A percentile compares a stretch with the other conserved stretches of the same genome.
phyloP scores from a whole-genome alignment of 2,797 vertebrate genomes.

The Salarias fasciatus region DNA sequence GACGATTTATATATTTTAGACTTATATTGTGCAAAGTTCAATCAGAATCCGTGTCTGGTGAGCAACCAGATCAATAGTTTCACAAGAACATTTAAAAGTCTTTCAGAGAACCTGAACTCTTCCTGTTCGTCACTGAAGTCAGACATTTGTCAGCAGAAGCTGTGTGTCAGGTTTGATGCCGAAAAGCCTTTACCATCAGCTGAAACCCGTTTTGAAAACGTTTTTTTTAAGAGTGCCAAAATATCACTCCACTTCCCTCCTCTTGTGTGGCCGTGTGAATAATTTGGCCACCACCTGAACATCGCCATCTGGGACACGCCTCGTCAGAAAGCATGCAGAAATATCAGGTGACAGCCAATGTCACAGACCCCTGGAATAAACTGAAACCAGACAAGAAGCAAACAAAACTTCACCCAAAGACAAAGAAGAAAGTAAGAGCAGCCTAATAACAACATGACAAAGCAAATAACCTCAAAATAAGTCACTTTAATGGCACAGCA shows the following conservation, averaged over 20 bases:
- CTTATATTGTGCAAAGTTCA: too few relatives aligned
- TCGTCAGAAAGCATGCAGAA: background rate
- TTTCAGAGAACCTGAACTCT: too few relatives aligned
- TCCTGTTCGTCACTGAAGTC: too few relatives aligned
- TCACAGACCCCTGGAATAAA: slow-evolving; percentile 6
- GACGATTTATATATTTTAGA: too few relatives aligned
- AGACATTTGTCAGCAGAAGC: background rate
- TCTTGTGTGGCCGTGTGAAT: background rate
- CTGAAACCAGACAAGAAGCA: background rate
- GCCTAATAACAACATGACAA: slow-evolving; percentile 5
- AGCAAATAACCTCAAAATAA: slow-evolving; percentile 20
- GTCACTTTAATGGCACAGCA: slow-evolving; percentile 43
- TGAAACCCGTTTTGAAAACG: background rate
- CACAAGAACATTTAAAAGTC: too few relatives aligned
- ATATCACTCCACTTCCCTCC: background rate
- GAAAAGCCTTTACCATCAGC: background rate
- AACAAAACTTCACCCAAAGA: background rate
- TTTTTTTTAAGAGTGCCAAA: slow-evolving; percentile 1
- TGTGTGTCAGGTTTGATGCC: background rate
- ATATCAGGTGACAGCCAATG: slow-evolving; percentile 22
- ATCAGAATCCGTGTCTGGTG: too few relatives aligned
- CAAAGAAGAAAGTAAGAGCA: background rate
- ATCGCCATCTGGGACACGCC: slow-evolving; percentile 22
- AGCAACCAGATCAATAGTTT: too few relatives aligned
- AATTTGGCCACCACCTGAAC: slow-evolving; percentile 13